Conservation (phyloP, 2,888 invertebrate species). For the Gymnocheta viridis region DNA sequence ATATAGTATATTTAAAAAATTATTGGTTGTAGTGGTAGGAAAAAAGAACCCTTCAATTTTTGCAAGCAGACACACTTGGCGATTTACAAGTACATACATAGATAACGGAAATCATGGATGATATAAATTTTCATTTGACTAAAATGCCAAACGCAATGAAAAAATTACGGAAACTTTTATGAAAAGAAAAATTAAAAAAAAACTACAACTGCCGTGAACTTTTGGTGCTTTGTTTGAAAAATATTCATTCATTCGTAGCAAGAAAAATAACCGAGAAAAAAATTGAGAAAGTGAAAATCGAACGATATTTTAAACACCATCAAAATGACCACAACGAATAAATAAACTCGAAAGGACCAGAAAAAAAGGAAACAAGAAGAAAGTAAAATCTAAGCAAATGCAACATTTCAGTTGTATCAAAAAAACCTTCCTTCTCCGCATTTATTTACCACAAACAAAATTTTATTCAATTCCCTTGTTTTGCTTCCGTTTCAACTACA, state of each 20-base stretch:
- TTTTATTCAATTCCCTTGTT: slow-evolving; percentile 43
- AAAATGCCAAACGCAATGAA: slow-evolving; percentile 24
- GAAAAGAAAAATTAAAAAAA: not conserved
- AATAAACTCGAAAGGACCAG: slow-evolving; percentile 22
- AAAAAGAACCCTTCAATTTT: not conserved
- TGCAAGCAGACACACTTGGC: not conserved
- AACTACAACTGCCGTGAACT: slow-evolving; percentile 3
- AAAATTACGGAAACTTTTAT: slow-evolving; percentile 11
- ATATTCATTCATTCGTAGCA: not conserved
- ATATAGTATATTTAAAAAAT: slow-evolving; percentile 2
- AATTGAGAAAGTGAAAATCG: slow-evolving; percentile 53
- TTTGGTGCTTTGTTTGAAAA: slow-evolving; percentile 11
- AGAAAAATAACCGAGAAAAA: not conserved
- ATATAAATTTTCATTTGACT: slow-evolving; percentile 60
- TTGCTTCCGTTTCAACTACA: slow-evolving; percentile 26
- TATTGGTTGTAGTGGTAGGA: not conserved
- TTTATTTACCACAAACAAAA: not conserved
- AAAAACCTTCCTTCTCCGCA: not conserved
- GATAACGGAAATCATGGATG: slow-evolving; percentile 49
- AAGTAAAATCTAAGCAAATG: slow-evolving; percentile 65
- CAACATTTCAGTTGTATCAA: slow-evolving; percentile 37
- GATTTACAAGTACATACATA: not conserved
- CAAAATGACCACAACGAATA: slow-evolving; percentile 58
- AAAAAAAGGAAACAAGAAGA: slow-evolving; percentile 10
- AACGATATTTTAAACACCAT: slow-evolving; percentile 52